Conservation (phyloP, 2,888 invertebrate species). For the Yponomeuta evonymella region DNA sequence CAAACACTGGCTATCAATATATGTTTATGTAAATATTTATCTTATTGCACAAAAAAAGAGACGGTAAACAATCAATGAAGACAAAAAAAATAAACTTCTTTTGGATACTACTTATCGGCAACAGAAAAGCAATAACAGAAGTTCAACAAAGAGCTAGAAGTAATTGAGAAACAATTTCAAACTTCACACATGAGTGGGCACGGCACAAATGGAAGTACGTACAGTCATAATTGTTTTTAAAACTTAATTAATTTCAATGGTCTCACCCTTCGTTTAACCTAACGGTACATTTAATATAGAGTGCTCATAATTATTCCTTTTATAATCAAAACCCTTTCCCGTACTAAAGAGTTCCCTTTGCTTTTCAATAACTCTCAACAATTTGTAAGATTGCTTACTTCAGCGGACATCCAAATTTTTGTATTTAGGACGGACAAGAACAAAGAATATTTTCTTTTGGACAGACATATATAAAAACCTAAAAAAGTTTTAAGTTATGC, state of each 20-base stretch:
- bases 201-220: constrained; percentile 61
- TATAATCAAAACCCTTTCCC: constrained; percentile 61
- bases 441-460: background rate
- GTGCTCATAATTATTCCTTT: constrained; percentile 73
- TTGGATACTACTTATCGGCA: background rate
- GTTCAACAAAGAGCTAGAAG: constrained; percentile 68
- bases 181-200: constrained; percentile 69
- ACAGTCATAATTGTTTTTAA: constrained; percentile 62
- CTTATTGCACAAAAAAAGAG: background rate
- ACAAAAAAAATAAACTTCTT: background rate
- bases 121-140: constrained; percentile 55
- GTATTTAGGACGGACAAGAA: background rate
- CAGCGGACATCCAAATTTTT: background rate
- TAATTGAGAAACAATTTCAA: constrained; percentile 73
- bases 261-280: constrained; percentile 60
- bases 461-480: background rate
- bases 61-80: background rate
- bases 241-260: constrained; percentile 68
- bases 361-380: constrained; percentile 41
- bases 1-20: background rate
- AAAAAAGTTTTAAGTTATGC: background rate
- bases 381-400: constrained; percentile 32
- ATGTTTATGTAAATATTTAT: background rate
- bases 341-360: constrained; percentile 50
- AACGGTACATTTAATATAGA: constrained; percentile 76